Evolutionary conservation across 2,888 invertebrate genomes (phyloP).

Genomic region (Clepsis dumicolana): DNA sequence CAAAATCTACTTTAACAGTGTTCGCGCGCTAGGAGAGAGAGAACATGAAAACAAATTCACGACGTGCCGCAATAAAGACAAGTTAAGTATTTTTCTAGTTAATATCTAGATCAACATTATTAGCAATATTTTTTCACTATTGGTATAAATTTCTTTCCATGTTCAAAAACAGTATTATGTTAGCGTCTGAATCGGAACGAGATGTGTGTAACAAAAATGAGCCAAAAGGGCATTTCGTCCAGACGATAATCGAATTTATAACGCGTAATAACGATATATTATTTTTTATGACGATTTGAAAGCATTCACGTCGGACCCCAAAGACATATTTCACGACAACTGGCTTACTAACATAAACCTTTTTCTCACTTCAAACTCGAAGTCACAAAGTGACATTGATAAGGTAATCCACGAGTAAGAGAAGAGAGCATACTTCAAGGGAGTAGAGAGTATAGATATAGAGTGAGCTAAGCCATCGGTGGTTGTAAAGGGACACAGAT

Average conservation of each 20-base stretch:
- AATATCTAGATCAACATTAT: not conserved
- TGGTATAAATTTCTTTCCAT: not conserved
- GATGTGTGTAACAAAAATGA: slow-evolving; percentile 27
- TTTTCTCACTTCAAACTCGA: slow-evolving; percentile 29
- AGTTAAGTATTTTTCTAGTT: not conserved
- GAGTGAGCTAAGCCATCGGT: too few relatives aligned
- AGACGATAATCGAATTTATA: slow-evolving; percentile 56
- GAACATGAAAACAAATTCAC: too few relatives aligned
- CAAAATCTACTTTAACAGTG: not conserved
- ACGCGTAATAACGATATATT: slow-evolving; percentile 60
- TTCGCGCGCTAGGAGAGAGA: not conserved
- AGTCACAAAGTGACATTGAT: slow-evolving; percentile 1
- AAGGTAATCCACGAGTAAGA: not conserved
- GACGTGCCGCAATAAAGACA: not conserved
- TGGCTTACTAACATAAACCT: slow-evolving; percentile 31
- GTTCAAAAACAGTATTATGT: slow-evolving; percentile 6
- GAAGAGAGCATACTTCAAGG: too few relatives aligned
- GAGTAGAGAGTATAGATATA: too few relatives aligned
- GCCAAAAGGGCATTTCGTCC: slow-evolving; percentile 42
- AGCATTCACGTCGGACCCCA: slow-evolving; percentile 52
- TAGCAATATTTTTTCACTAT: not conserved
- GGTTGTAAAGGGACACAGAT: too few relatives aligned
- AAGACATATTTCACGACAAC: slow-evolving; percentile 55
- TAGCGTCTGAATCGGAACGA: not conserved
- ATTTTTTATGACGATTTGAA: slow-evolving; percentile 63